A percentile compares a stretch with the other conserved stretches of the same genome.
phyloP scores from a whole-genome alignment of 2,797 vertebrate species.

The Cottoperca gobio region DNA sequence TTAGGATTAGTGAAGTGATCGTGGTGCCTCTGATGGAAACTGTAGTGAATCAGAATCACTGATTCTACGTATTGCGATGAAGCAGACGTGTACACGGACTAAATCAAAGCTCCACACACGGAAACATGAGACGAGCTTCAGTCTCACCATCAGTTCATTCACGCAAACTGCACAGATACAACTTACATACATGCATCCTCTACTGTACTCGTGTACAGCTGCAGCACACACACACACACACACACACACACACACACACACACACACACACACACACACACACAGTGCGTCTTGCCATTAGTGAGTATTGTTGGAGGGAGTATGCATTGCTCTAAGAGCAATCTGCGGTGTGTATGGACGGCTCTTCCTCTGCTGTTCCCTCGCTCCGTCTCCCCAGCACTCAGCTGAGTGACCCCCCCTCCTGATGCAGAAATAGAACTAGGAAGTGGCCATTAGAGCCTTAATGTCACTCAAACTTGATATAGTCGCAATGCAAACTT shows the following conservation, averaged over 20 bases:
- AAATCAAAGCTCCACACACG: not conserved
- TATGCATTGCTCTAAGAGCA: slow-evolving; percentile 11
- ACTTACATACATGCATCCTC: not conserved
- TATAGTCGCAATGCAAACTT: not conserved
- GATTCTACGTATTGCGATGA: no score
- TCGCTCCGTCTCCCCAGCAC: not conserved
- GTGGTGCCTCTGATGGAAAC: no score
- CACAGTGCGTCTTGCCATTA: not conserved
- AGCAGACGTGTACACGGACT: no score
- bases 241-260: no score
- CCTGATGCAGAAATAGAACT: slow-evolving; percentile 22
- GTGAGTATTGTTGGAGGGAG: not conserved
- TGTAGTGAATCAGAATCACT: no score
- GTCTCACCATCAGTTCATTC: no score
- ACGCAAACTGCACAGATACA: not conserved
- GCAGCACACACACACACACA: no score
- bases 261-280: no score
- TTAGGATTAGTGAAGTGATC: no score
- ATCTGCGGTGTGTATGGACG: slow-evolving; percentile 2
- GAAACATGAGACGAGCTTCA: no score
- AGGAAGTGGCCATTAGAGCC: slow-evolving; percentile 16
- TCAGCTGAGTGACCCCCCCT: slow-evolving; percentile 1
- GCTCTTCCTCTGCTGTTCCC: not conserved
- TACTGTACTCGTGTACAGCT: no score
- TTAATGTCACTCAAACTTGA: slow-evolving; percentile 27